phyloP scores from a whole-genome alignment of 2,113 vertebrate species.

The Actinemys pallida region DNA sequence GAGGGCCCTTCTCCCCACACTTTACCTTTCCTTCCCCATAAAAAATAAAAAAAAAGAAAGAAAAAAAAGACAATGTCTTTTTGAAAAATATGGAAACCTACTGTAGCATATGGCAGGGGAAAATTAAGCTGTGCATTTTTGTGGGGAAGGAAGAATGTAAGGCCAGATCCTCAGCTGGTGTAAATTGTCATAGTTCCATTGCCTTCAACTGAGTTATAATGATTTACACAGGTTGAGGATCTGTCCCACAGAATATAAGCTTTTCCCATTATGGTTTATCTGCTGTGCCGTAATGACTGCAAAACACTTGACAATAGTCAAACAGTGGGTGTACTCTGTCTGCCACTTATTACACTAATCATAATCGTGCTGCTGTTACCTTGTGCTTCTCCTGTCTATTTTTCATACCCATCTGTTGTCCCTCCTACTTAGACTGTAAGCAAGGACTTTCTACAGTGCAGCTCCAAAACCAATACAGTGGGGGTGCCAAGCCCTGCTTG shows the following conservation, averaged over 20 bases:
- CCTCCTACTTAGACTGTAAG: slow-evolving; percentile 42
- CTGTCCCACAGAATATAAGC: slow-evolving; percentile 29
- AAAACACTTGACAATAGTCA: slow-evolving; percentile 41
- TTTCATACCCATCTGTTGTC: slow-evolving; percentile 53
- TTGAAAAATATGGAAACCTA: background rate
- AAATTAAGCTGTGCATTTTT: background rate
- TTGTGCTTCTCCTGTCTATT: background rate
- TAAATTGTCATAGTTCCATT: background rate
- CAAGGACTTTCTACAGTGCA: background rate
- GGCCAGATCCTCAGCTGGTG: background rate
- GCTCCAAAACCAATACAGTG: background rate
- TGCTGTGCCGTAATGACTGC: slow-evolving; percentile 67
- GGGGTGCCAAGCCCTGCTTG: background rate
- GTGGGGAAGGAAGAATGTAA: background rate
- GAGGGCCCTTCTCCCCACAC: background rate
- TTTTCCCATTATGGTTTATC: slow-evolving; percentile 65
- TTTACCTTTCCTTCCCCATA: background rate
- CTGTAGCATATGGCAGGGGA: background rate
- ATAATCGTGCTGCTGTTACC: slow-evolving; percentile 27
- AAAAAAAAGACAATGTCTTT: rapidly evolving
- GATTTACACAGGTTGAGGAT: slow-evolving; percentile 33
- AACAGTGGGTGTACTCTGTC: slow-evolving; percentile 65
- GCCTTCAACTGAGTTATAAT: background rate
- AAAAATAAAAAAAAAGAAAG: background rate
- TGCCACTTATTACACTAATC: slow-evolving; percentile 44